Base-by-base conservation (phyloP, 1,140 invertebrate genomes). In the Drosophila ogumai region DNA sequence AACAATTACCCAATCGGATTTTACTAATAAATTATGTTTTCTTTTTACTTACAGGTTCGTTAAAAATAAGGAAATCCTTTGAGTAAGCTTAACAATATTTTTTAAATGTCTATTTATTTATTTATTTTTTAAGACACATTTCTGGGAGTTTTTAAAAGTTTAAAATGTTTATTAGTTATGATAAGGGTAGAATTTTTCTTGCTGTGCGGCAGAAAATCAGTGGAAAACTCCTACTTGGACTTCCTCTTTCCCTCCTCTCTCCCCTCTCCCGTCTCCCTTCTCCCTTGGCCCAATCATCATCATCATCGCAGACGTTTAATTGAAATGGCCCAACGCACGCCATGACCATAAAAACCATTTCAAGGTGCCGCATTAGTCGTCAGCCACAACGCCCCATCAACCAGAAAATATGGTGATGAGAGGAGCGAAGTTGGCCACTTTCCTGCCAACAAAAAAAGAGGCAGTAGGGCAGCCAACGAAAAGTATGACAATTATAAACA, bases 341-440 rank as follows among this genome's bases (percentile, higher is more conserved):
- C 84, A 88, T 63, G 84, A 77, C 79, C 73, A 76, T 76, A 76
- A 76, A 76, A 76, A 76, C 74, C 80, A 88, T 88, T 88, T 81
- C 82, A 87, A 88, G 82, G 82, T 87, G 82, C 76, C 82, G 80
- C 82, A 88, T 87, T 87, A 87, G 82, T 88, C 82, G 82, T 82
- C 79, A 82, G 79, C 22, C 50, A 44, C 75, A 66, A 86, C 82
- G 84, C 82, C 79, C 74, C 73, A 67, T 76, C 64, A 55, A 25
- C 40, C 50, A 41, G 61, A 36, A 71, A 49, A 52, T 64, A 68
- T 52, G 65, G 17, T 43, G 65, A 68, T 68, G 65, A 46, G 43
- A 40, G 64, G 43, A 32, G 22, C n/a, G 44, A 15, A 43, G 46
- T 52, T 31, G 47, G 31, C 38, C 59, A 41, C 40, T 59, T 65